Percentiles rank a stretch among this genome's conserved stretches.
Evolutionary conservation across 2,888 invertebrate species (phyloP).

Genomic region (Caenorhabditis sinica): DNA sequence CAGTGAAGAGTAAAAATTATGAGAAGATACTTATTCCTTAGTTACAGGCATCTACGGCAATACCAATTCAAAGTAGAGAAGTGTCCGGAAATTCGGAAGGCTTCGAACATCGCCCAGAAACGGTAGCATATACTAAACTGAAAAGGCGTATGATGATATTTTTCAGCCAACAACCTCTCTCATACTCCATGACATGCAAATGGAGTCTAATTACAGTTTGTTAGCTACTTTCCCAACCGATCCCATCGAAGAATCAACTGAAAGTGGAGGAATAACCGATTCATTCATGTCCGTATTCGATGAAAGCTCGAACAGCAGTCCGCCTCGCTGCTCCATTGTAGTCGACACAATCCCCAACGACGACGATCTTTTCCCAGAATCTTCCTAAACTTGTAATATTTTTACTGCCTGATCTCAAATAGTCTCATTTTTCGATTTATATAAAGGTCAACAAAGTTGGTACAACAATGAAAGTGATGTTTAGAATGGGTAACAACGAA

Average conservation of each 20-base stretch:
- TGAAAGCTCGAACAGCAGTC: conserved; percentile 42
- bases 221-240: conserved; percentile 23
- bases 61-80: neutral
- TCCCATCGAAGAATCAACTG: conserved; percentile 2
- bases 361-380: conserved; percentile 41
- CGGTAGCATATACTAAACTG: neutral
- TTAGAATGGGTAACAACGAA: conserved; percentile 31
- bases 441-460: conserved; percentile 54
- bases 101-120: neutral
- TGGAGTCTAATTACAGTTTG: neutral
- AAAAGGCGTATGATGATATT: neutral
- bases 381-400: neutral
- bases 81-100: neutral
- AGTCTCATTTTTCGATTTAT: conserved; percentile 29
- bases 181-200: conserved; percentile 42
- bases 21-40: neutral
- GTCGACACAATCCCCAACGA: conserved; percentile 41
- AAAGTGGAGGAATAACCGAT: neutral
- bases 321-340: conserved; percentile 36
- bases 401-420: conserved; percentile 2
- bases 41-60: neutral
- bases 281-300: conserved; percentile 33
- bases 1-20: neutral
- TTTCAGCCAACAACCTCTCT: conserved; percentile 46
- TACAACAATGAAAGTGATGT: conserved; percentile 48